These are phyloP conservation scores for Brachystomella parvula DNA, from an alignment of 1,140 invertebrate species.

Conservation along the genomic window DNA sequence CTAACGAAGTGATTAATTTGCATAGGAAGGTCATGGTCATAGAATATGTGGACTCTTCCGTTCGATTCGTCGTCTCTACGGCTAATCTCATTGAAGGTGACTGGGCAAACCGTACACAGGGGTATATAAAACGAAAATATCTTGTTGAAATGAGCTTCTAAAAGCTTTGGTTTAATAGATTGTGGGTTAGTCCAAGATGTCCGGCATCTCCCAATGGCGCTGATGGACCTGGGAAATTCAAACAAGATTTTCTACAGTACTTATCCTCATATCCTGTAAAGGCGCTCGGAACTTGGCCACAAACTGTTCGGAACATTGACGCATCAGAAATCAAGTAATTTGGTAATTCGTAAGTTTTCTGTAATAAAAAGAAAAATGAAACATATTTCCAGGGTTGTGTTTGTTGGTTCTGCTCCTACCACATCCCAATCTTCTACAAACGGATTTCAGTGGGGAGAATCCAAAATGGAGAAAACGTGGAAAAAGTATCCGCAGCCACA, in stretches of 20 bases:
- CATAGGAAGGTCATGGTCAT: slow-evolving; percentile 83
- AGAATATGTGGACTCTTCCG: slow-evolving; percentile 67
- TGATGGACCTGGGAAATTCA: slow-evolving; percentile 51
- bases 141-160: slow-evolving; percentile 39
- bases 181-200: slow-evolving; percentile 80
- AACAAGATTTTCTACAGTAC: slow-evolving; percentile 74
- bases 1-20: no score
- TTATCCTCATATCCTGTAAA: slow-evolving; percentile 57
- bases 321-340: slow-evolving; percentile 70
- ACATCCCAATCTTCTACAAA: slow-evolving; percentile 39
- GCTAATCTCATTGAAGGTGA: slow-evolving; percentile 85
- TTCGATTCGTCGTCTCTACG: slow-evolving; percentile 80
- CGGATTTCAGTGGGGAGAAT: slow-evolving; percentile 33
- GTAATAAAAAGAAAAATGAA: slow-evolving; percentile 12
- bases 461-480: slow-evolving; percentile 27
- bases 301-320: slow-evolving; percentile 63
- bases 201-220: slow-evolving; percentile 42
- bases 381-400: slow-evolving; percentile 59
- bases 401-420: slow-evolving; percentile 69
- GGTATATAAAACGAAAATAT: slow-evolving; percentile 48
- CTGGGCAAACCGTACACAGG: slow-evolving; percentile 90
- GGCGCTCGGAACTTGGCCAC: slow-evolving; percentile 64
- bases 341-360: slow-evolving; percentile 16
- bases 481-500: slow-evolving; percentile 1
- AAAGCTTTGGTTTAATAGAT: slow-evolving; percentile 45